A percentile compares a stretch with the other conserved stretches of the same genome.
These are phyloP conservation scores for Girardia tigrina DNA, from an alignment of 2,888 invertebrate genomes.

Conservation along the genomic window DNA sequence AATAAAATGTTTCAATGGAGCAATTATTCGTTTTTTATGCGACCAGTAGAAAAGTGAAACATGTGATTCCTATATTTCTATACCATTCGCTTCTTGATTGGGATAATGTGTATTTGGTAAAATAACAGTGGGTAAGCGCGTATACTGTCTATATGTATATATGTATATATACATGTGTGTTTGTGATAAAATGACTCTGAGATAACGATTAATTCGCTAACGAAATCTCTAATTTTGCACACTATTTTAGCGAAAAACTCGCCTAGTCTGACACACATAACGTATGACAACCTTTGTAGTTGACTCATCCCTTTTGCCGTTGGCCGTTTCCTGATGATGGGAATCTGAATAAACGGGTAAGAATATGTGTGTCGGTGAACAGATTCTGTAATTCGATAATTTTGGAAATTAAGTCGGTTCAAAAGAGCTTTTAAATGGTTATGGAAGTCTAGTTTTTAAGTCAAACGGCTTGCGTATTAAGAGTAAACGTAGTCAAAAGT, in stretches of 20 bases:
- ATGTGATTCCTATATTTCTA: not conserved
- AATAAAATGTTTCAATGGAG: conserved; percentile 5
- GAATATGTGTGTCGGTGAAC: too few species aligned
- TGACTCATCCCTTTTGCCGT: conserved; percentile 4
- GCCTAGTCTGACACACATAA: not conserved
- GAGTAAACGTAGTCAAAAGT: too few species aligned
- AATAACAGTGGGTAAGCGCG: not conserved
- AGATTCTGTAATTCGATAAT: too few species aligned
- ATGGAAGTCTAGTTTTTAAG: too few species aligned
- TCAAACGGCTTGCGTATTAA: too few species aligned
- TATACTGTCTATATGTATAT: not conserved
- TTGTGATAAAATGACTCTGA: not conserved
- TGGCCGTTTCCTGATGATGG: not conserved
- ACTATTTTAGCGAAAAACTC: not conserved
- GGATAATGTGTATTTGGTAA: not conserved
- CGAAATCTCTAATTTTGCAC: not conserved
- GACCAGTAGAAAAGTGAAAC: not conserved
- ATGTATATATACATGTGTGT: not conserved
- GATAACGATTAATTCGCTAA: conserved; percentile 21
- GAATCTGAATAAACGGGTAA: too few species aligned
- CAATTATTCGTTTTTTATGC: not conserved
- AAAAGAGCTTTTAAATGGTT: too few species aligned
- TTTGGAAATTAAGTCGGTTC: too few species aligned
- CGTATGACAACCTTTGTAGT: conserved; percentile 2
- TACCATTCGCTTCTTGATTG: not conserved